phyloP scores from a whole-genome alignment of 64 coral and sea anemone species.

The Montipora capricornis region DNA sequence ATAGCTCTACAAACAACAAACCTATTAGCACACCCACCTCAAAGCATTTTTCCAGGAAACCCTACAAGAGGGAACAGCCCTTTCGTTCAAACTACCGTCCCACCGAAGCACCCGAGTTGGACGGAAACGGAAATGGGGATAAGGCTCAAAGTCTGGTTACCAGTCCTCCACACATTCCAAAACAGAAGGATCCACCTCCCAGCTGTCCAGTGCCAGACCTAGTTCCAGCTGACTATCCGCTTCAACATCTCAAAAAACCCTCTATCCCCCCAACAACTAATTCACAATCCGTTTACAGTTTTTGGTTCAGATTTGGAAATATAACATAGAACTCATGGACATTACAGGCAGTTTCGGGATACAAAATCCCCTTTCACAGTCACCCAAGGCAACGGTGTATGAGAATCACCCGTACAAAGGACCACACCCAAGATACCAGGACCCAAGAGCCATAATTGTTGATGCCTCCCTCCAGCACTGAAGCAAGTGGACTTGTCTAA shows the following conservation, averaged over 20 bases:
- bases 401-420: slow-evolving; percentile 1
- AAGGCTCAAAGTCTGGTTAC: no score
- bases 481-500: slow-evolving; percentile 55
- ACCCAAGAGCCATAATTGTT: no score
- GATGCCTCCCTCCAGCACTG: neutral
- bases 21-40: neutral
- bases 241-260: no score
- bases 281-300: neutral
- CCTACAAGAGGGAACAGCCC: neutral
- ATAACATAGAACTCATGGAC: slow-evolving; percentile 42
- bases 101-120: no score
- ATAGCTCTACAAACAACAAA: slow-evolving; percentile 13
- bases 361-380: slow-evolving; percentile 56
- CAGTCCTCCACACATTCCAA: no score
- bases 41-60: neutral
- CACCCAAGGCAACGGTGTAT: slow-evolving; percentile 36
- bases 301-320: slow-evolving; percentile 35
- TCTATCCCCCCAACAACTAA: no score
- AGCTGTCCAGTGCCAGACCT: no score
- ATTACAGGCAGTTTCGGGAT: slow-evolving; percentile 41
- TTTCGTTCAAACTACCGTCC: no score
- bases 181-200: neutral
- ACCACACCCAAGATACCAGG: neutral
- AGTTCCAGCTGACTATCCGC: no score
- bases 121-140: no score